These are phyloP conservation scores for Fulica atra DNA, from an alignment of 2,113 vertebrate genomes.

Conservation along the genomic window DNA sequence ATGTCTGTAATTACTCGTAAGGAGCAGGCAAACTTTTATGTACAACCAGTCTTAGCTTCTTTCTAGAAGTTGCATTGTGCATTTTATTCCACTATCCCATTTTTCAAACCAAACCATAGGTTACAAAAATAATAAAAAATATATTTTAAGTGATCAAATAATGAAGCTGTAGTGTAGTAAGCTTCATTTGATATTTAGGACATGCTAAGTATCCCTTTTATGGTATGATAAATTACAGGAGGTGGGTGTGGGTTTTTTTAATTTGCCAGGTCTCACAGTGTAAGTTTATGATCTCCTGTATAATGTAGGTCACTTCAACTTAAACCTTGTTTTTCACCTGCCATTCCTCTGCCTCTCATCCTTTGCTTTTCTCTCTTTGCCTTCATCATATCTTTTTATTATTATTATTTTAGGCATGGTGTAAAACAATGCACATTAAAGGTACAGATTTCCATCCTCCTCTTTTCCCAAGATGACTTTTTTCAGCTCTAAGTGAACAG, in stretches of 20 bases:
- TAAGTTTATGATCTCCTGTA: background rate
- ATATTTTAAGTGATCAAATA: background rate
- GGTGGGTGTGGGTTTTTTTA: accelerated
- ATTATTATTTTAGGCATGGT: background rate
- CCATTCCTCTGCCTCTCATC: background rate
- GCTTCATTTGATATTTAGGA: background rate
- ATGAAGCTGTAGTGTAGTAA: background rate
- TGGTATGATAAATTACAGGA: background rate
- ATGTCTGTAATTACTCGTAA: background rate
- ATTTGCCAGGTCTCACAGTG: accelerated
- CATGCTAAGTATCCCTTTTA: background rate
- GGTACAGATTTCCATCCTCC: background rate
- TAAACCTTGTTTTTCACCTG: background rate
- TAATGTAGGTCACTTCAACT: background rate
- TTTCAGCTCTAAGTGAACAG: background rate
- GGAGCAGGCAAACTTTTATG: background rate
- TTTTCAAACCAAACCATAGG: background rate
- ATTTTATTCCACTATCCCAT: background rate
- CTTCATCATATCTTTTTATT: background rate
- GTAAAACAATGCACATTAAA: background rate
- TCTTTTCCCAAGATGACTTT: background rate
- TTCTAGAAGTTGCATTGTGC: background rate
- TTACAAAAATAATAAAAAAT: background rate
- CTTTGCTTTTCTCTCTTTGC: background rate
- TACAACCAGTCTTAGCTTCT: background rate